A percentile compares a stretch with the other conserved stretches of the same genome.
Evolutionary conservation across 2,888 invertebrate genomes (phyloP).

Genomic region (Leptinotarsa tumamoca): DNA sequence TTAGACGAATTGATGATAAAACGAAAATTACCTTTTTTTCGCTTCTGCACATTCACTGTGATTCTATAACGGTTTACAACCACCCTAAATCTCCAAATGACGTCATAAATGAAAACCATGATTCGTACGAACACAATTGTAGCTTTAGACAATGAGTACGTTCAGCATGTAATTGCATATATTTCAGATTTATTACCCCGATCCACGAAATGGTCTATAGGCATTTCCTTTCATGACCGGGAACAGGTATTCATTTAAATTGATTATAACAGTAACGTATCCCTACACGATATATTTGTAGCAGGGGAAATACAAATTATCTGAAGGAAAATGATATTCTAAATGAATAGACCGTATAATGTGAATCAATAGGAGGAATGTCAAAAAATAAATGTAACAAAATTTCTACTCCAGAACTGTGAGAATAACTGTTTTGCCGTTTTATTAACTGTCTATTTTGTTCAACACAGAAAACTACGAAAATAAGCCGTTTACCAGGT

Average conservation of each 20-base stretch:
- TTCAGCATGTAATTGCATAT: conserved; percentile 13
- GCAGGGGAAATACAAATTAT: not conserved
- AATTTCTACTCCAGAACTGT: no score
- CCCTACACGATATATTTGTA: not conserved
- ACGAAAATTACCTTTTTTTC: no score
- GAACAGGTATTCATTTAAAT: conserved; percentile 15
- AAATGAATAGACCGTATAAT: no score
- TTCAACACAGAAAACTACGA: no score
- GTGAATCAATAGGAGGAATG: no score
- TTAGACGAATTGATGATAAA: no score
- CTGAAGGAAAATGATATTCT: no score
- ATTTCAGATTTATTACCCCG: conserved; percentile 19
- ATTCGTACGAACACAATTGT: conserved; percentile 10
- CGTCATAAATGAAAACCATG: conserved; percentile 16
- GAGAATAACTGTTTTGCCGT: no score
- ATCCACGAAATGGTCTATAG: not conserved
- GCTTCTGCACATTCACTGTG: not conserved
- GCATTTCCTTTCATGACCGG: not conserved
- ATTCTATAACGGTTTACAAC: conserved; percentile 8
- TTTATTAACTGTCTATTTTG: no score
- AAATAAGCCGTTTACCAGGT: no score
- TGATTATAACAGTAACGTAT: not conserved
- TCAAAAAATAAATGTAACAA: no score
- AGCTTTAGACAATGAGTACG: conserved; percentile 3
- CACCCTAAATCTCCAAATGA: conserved; percentile 19